Conservation (phyloP, 2,888 invertebrate species). For the Cyclophora albipunctata region DNA sequence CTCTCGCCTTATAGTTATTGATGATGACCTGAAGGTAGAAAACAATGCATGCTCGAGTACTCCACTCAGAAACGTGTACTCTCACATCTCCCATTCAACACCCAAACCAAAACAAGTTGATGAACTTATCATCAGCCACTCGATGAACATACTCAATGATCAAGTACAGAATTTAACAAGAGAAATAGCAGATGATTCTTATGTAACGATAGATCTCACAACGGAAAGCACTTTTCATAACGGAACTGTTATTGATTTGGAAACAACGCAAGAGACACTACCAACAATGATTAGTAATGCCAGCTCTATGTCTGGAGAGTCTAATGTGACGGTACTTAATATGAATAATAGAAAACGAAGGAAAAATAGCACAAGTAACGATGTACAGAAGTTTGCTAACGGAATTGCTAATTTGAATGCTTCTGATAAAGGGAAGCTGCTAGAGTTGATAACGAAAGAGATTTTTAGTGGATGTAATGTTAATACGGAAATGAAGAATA, state of each 20-base stretch:
- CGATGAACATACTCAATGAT: conserved; percentile 12
- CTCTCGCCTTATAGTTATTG: conserved; percentile 23
- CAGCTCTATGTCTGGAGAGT: conserved; percentile 50
- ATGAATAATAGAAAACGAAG: neutral
- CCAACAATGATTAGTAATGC: conserved; percentile 19
- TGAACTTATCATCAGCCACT: conserved; percentile 19
- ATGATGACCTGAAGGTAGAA: conserved; percentile 28
- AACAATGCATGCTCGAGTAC: conserved; percentile 17
- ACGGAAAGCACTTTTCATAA: conserved; percentile 16
- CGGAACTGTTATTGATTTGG: conserved; percentile 35
- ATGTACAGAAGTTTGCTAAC: conserved; percentile 39
- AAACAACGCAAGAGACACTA: conserved; percentile 23
- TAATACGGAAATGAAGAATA: conserved; percentile 21
- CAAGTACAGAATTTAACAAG: conserved; percentile 36
- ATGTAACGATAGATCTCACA: conserved; percentile 58
- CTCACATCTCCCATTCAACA: conserved; percentile 38
- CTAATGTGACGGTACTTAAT: conserved; percentile 47
- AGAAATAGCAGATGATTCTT: conserved; percentile 46
- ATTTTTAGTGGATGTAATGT: conserved; percentile 49
- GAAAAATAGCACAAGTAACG: conserved; percentile 19
- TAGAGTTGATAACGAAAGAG: conserved; percentile 48
- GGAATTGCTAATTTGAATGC: conserved; percentile 45
- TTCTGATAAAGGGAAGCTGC: conserved; percentile 41
- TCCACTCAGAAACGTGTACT: conserved; percentile 20
- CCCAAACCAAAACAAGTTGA: conserved; percentile 26